Conservation (phyloP, 1,140 invertebrate species). For the Drosophila mauritiana region DNA sequence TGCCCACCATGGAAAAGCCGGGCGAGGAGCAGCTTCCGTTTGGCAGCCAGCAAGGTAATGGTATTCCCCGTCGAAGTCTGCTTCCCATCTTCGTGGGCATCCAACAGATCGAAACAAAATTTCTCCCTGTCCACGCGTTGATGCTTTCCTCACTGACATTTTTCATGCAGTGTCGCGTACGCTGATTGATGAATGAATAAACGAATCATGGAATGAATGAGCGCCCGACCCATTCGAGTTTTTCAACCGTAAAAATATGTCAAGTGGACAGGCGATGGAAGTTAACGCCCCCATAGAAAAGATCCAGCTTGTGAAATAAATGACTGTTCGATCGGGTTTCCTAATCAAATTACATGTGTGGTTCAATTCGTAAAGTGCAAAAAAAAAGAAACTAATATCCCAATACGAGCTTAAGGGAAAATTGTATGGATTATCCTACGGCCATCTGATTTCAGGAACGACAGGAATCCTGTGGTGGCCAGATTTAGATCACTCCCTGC, state of each 20-base stretch:
- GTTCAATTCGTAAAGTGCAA: constrained; percentile 29
- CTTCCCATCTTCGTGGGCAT: constrained; percentile 32
- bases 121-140: constrained; percentile 21
- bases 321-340: constrained; percentile 50
- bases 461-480: too few relatives aligned
- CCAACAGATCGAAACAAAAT: background rate
- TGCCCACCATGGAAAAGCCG: constrained; percentile 3
- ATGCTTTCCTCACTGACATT: constrained; percentile 58
- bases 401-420: constrained; percentile 36
- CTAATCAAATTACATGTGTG: constrained; percentile 73
- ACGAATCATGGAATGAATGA: constrained; percentile 68
- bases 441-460: too few relatives aligned
- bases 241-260: constrained; percentile 72
- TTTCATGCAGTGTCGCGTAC: constrained; percentile 71
- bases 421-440: background rate
- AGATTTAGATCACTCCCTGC: too few relatives aligned
- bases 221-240: constrained; percentile 40
- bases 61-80: background rate
- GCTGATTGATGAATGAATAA: constrained; percentile 79
- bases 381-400: constrained; percentile 55
- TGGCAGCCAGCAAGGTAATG: constrained; percentile 1
- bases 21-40: background rate
- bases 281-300: constrained; percentile 16
- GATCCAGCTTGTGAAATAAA: constrained; percentile 28
- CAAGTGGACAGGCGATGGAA: constrained; percentile 53